phyloP scores from a whole-genome alignment of 2,113 vertebrate species.

The Elephas maximus region DNA sequence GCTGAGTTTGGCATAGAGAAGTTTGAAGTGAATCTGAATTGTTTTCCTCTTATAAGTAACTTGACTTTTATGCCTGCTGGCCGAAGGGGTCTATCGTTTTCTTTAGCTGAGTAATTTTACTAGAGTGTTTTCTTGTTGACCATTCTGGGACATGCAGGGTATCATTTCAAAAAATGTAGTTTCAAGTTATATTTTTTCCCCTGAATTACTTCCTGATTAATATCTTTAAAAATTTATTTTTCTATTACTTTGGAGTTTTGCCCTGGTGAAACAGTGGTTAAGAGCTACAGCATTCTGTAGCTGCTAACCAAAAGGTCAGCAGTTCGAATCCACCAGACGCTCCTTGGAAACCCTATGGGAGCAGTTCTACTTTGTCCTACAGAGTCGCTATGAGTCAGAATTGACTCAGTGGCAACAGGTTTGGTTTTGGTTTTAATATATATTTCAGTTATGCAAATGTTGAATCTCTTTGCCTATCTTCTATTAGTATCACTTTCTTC shows the following conservation, averaged over 20 bases:
- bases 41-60: background rate
- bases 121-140: background rate
- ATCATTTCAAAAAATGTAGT: background rate
- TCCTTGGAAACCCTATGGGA: too few relatives aligned
- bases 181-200: background rate
- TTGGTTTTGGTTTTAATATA: too few relatives aligned
- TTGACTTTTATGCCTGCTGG: background rate
- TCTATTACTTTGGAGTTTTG: background rate
- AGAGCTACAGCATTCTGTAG: too few relatives aligned
- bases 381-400: too few relatives aligned
- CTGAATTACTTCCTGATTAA: background rate
- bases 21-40: background rate
- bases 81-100: background rate
- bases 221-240: constrained; percentile 5
- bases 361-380: too few relatives aligned
- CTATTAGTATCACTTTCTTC: background rate
- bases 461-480: background rate
- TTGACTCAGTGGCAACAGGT: too few relatives aligned
- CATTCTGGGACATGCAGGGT: background rate
- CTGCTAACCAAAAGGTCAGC: too few relatives aligned
- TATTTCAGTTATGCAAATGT: too few relatives aligned
- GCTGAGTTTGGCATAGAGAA: background rate
- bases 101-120: background rate
- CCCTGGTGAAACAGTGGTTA: too few relatives aligned
- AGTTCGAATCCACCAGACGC: too few relatives aligned